Base-by-base conservation (phyloP, 2,113 vertebrate species). In the Tor tambroides region DNA sequence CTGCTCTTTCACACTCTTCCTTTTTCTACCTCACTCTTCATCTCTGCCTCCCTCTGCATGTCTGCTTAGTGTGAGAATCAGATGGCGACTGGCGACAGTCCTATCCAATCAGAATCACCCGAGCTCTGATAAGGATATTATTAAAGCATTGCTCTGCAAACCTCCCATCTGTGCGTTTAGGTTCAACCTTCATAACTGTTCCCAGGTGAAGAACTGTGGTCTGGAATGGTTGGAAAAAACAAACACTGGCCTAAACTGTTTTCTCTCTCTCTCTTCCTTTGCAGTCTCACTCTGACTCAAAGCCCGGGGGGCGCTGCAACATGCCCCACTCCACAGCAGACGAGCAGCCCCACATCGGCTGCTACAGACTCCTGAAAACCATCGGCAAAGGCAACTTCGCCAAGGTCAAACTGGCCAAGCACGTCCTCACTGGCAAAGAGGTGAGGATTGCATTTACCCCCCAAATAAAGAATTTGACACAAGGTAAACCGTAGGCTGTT, bases 371-470 rank as follows among this genome's bases (percentile, higher is more conserved):
- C 67, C 93, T 97, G 71, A 96, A 96, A 91, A 97, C 96, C 59
- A 96, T 97, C 21, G 96, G 96, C 92, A 97, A 97, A 89, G 96
- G 96, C 35, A 97, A 97, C 93, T 97, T 97, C 32, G 91, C 91
- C 49, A 97, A 97, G 91, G 96, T 97, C 91, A 97, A 97, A 91
- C 82, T 97, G 91, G 96, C 96, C 3, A 94, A 96, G 30, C 96
- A 97, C 17, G 94, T 96, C 67, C 93, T 96, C 71, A 97, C 96
- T 0, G 96, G 95, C 86, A 96, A 95, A 85, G 96, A 97, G 96
- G 96, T 97, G 90, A 95, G 95, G 11, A 21, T 38, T 19, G 6
- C 17, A 11, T 76, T 46, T 56, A 26, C 12, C 26, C 54, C 19
- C 32, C 54, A 43, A n/a, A 26, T 43, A 46, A 59, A 19, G 17